Evolutionary conservation across 2,888 invertebrate genomes (phyloP), one percentile per base, ranked within the genome.

Genomic region (Monopis laevigella): DNA sequence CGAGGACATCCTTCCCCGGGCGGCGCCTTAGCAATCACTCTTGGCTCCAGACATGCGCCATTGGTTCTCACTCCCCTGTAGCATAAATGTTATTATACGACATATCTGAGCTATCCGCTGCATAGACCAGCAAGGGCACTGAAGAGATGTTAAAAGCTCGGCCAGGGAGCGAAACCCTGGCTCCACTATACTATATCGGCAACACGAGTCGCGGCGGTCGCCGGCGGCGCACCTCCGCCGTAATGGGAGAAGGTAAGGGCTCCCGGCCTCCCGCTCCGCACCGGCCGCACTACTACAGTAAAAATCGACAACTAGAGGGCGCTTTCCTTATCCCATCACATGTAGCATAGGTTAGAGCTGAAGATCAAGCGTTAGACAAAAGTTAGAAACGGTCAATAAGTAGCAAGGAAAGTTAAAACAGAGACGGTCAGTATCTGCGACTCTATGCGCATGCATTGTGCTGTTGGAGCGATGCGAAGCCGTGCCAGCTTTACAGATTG

Each of bases 1-100:
- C 93, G 84, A 19, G 93, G 94, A 61, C 94, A 94, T 46, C 93
- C 93, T 70, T 92, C 85, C 40, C 93, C 93, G 53, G 90, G 89
- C 28, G 91, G 91, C 39, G 93, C 92, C 73, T 88, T 90, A 19
- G 90, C 90, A 62, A 90, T 89, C 46, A 84, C 82, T 54, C 88
- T 86, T 26, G 90, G 74, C 66, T 88, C 88, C 71, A 87, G 53
- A 56, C 88, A 83, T 34, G 88, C 88, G 51, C 85, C 86, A 54
- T 85, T 85, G 48, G 74, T 81, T 53, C 82, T 74, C 48, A 78
- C 68, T 39, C 65, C 63, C 65, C 81, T 81, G 72, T 50, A 47
- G n/a, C n/a, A n/a, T n/a, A n/a, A n/a, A n/a, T n/a, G n/a, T n/a
- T n/a, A n/a, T n/a, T n/a, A 45, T 40, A n/a, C 14, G 29, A 29